Evolutionary conservation across 2,888 invertebrate species (phyloP).

Genomic region (Lithophane socia): DNA sequence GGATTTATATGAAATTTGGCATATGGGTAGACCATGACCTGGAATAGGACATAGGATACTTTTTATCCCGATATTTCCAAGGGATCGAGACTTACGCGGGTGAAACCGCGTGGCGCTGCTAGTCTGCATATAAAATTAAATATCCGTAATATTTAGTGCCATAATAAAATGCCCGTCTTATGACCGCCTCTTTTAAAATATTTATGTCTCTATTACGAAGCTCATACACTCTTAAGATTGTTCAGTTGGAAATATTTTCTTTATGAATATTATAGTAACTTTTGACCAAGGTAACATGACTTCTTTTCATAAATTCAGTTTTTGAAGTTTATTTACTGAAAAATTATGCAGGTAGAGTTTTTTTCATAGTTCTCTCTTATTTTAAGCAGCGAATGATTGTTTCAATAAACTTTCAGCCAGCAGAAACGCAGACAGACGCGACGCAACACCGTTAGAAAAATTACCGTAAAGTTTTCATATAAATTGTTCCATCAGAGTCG

Average conservation of each 20-base stretch:
- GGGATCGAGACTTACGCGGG: no score
- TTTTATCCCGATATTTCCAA: no score
- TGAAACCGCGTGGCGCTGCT: no score
- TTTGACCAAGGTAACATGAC: constrained; percentile 3
- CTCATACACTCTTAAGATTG: constrained; percentile 32
- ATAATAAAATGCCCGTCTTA: constrained; percentile 35
- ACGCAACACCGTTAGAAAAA: no score
- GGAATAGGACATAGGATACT: no score
- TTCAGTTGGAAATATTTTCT: constrained; percentile 23
- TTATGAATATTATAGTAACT: no score
- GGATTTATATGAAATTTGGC: no score
- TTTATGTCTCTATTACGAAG: constrained; percentile 12
- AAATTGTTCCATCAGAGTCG: no score
- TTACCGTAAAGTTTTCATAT: no score
- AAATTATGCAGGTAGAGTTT: neutral
- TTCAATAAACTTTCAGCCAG: neutral
- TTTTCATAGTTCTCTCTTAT: neutral
- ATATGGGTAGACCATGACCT: no score
- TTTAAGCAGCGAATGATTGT: neutral
- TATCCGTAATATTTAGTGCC: constrained; percentile 4
- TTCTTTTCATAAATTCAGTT: neutral
- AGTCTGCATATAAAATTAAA: constrained; percentile 20
- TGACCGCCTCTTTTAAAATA: constrained; percentile 28
- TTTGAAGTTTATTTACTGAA: neutral
- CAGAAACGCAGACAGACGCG: no score